Evolutionary conservation across 2,797 vertebrate species (phyloP), one percentile per base, ranked within the genome.

Genomic region (Typhlichthys subterraneus): DNA sequence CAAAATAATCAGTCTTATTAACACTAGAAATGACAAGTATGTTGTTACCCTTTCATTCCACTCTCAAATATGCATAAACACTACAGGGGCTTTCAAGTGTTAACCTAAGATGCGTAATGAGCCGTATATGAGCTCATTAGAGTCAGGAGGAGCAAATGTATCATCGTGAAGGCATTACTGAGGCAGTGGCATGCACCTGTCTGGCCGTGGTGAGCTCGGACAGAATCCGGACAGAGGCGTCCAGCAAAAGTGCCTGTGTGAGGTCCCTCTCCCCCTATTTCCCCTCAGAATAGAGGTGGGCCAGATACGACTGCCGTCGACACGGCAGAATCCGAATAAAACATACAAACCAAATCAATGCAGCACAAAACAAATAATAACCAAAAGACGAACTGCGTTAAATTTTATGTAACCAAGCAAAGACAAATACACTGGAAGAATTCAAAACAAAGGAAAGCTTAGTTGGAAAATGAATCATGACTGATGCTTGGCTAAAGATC

Each of bases 181-280:
- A 14, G 82, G 71, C 73, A 85, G 83, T 82, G 72, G 71, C 82
- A 92, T 93, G 93, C 92, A 95, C 95, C 94, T 96, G 91, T 95
- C 93, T 84, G 86, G 89, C 72, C 87, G 88, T n/a, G 92, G 92
- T 48, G 94, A 93, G 90, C 91, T 88, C n/a, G 91, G 92, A 15
- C 89, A 92, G 38, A 91, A 94, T 76, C 93, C 93, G 80, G 92
- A 84, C 2, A 92, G 89, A 64, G 61, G 80, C 63, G 89, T 92
- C 76, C 92, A 91, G 75, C 85, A 89, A 77, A 93, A 92, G 80
- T 94, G 91, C 87, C 88, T 92, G 80, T 94, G 87, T 3, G 87
- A 85, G 70, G 88, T 93, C 53, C 82, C 88, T 74, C 87, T 80
- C 57, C 90, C 90, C 67, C 89, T 87, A 82, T 89, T 90, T 64